A percentile compares a stretch with the other conserved stretches of the same genome.
Conservation (phyloP, 2,797 vertebrate species). For the Esox lucius region DNA sequence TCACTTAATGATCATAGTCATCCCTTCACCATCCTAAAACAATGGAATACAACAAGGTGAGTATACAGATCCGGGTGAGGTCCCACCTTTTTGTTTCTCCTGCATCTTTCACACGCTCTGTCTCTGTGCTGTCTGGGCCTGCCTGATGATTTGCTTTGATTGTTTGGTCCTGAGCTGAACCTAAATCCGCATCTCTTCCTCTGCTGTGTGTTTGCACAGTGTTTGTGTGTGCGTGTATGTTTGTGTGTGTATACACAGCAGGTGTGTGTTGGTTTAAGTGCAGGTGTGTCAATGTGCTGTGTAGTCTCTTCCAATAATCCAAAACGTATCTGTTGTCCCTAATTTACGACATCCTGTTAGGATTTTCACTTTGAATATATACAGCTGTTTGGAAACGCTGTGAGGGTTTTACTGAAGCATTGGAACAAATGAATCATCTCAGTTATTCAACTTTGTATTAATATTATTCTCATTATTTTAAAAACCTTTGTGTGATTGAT, state of each 20-base stretch:
- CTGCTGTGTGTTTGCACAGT: background rate
- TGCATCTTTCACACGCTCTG: conserved; percentile 24
- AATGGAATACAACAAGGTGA: conserved; percentile 20
- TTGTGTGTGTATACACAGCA: background rate
- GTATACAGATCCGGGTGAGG: conserved; percentile 27
- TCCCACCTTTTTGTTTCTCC: conserved; percentile 7
- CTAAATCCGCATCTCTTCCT: conserved; percentile 36
- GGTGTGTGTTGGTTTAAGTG: background rate
- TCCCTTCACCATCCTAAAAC: conserved; percentile 1
- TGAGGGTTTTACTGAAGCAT: conserved; percentile 47
- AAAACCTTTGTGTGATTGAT: too few relatives aligned
- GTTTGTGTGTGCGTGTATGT: background rate
- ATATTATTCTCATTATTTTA: background rate
- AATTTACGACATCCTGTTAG: conserved; percentile 52
- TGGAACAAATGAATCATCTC: background rate
- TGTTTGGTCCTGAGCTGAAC: conserved; percentile 42
- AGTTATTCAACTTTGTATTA: background rate
- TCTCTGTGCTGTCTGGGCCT: conserved; percentile 53
- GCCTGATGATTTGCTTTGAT: conserved; percentile 64
- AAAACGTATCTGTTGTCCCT: conserved; percentile 41
- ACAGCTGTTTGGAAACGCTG: conserved; percentile 61
- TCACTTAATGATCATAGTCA: background rate
- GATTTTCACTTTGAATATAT: conserved; percentile 43
- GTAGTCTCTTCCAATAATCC: conserved; percentile 47
- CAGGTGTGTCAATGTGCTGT: conserved; percentile 25